These are phyloP conservation scores for Cantharis rustica DNA, from an alignment of 2,888 invertebrate genomes.

Conservation along the genomic window DNA sequence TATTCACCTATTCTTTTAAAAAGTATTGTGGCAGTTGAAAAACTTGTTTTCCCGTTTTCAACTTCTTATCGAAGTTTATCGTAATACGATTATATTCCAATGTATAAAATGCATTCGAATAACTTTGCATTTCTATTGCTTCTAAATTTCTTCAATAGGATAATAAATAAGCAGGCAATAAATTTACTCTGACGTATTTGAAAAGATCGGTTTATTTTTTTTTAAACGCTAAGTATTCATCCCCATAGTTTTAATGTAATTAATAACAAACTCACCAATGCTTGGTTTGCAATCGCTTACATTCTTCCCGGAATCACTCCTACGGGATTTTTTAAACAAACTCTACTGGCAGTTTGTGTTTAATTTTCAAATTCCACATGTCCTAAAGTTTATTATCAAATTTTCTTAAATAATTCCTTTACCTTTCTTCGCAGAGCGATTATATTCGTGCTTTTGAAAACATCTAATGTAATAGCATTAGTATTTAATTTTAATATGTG, in stretches of 20 bases:
- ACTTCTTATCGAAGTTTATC: background rate
- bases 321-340: background rate
- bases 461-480: too few species aligned
- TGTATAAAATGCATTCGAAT: background rate
- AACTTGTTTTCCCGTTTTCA: background rate
- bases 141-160: background rate
- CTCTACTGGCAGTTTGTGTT: background rate
- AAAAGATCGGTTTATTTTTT: background rate
- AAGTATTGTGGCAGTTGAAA: background rate
- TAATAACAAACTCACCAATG: background rate
- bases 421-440: too few species aligned
- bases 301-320: background rate
- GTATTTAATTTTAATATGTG: too few species aligned
- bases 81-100: background rate
- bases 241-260: background rate
- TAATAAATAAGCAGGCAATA: background rate
- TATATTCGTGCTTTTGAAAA: too few species aligned
- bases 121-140: background rate
- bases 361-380: background rate
- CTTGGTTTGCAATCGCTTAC: background rate
- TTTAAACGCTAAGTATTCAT: too few species aligned
- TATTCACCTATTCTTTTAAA: background rate
- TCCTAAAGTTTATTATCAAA: background rate
- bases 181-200: background rate
- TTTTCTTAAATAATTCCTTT: too few species aligned